These are phyloP conservation scores for Monomorium pharaonis DNA, from an alignment of 1,140 invertebrate species.

Conservation along the genomic window DNA sequence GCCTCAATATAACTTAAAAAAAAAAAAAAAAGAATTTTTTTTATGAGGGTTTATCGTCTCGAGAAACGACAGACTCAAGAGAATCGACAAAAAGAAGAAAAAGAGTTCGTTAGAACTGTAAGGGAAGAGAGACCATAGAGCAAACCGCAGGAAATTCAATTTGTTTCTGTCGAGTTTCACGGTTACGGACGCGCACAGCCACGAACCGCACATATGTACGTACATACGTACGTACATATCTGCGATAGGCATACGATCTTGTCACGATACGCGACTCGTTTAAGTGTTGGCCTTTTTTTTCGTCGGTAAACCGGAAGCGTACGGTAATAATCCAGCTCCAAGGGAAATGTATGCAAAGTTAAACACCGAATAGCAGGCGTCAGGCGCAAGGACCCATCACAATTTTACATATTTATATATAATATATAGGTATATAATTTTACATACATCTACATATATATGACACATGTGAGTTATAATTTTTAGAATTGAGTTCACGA, in stretches of 20 bases:
- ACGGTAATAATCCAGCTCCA: background rate
- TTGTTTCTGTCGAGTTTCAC: constrained; percentile 20
- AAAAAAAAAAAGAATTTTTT: background rate
- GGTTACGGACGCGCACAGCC: background rate
- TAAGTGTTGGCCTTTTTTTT: constrained; percentile 22
- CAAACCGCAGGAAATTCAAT: background rate
- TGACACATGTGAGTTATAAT: too few species aligned
- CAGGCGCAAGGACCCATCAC: background rate
- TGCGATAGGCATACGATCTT: background rate
- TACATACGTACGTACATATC: background rate
- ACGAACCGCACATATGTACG: background rate
- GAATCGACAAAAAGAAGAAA: background rate
- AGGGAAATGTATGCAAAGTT: background rate
- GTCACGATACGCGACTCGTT: constrained; percentile 19
- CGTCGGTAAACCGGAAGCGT: constrained; percentile 21
- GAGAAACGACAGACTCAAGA: background rate
- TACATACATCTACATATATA: too few species aligned
- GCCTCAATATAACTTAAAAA: background rate
- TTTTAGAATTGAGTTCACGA: background rate
- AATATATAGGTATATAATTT: too few species aligned
- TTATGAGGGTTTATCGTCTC: background rate
- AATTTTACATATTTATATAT: background rate
- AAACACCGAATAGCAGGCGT: background rate
- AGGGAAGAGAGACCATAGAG: background rate
- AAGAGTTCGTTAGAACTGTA: background rate